Conservation (phyloP, 2,797 vertebrate species). For the Onychomys arenicola region DNA sequence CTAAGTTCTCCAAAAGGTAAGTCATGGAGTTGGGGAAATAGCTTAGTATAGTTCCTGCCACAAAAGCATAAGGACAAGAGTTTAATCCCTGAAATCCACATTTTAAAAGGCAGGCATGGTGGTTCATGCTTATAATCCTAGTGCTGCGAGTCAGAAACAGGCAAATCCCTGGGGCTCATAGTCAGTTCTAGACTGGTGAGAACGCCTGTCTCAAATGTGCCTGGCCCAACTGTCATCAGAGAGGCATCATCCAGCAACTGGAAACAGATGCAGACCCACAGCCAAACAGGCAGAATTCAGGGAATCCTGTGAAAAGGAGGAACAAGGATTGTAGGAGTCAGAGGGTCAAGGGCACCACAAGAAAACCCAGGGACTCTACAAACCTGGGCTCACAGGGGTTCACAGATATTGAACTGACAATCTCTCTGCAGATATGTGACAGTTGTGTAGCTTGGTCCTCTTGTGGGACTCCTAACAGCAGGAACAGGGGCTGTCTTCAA, state of each 20-base stretch:
- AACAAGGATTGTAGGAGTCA: neutral
- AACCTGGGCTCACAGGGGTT: neutral
- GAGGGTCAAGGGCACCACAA: neutral
- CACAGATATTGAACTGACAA: neutral
- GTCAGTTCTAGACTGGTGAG: neutral
- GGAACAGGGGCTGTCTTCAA: neutral
- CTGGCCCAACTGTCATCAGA: neutral
- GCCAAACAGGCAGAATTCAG: neutral
- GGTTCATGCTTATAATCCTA: too few species aligned
- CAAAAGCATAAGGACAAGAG: neutral
- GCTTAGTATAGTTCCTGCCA: neutral
- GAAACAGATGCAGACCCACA: neutral
- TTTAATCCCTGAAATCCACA: neutral
- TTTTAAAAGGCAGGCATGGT: neutral
- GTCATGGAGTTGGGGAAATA: neutral
- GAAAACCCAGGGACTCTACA: neutral
- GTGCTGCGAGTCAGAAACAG: neutral
- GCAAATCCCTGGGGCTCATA: neutral
- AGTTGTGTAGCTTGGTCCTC: neutral
- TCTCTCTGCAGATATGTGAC: neutral
- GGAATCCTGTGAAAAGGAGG: neutral
- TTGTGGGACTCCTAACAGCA: neutral
- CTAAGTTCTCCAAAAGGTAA: neutral
- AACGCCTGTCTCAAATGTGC: neutral
- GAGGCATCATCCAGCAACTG: neutral